These are phyloP conservation scores for Drosophila ustulata DNA, from an alignment of 2,888 invertebrate species.

Conservation along the genomic window DNA sequence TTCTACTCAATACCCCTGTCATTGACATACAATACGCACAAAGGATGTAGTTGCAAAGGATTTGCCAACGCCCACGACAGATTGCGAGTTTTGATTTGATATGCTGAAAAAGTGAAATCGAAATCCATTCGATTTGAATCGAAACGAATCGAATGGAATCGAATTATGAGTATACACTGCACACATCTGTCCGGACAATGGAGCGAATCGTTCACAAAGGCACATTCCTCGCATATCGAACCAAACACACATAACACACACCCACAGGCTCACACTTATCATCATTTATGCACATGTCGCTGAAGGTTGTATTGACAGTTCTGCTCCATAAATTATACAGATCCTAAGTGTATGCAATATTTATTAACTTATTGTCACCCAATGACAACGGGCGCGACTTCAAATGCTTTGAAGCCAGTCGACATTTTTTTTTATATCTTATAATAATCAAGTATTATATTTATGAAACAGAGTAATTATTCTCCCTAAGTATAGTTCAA, in stretches of 20 bases:
- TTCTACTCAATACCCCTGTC: conserved; percentile 26
- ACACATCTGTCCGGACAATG: conserved; percentile 28
- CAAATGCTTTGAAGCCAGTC: conserved; percentile 9
- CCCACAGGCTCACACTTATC: conserved; percentile 3
- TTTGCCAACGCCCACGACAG: conserved; percentile 28
- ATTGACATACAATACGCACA: conserved; percentile 49
- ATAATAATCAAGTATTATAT: not conserved
- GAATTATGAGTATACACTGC: conserved; percentile 44
- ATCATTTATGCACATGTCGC: conserved; percentile 28
- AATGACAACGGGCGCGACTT: conserved; percentile 7
- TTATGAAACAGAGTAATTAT: not conserved
- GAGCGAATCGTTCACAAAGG: conserved; percentile 4
- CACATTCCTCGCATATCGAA: conserved; percentile 31
- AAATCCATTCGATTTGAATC: conserved; percentile 45
- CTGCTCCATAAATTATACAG: conserved; percentile 67
- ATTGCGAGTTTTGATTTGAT: conserved; percentile 59
- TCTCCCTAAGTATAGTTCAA: not conserved
- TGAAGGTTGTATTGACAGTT: conserved; percentile 42
- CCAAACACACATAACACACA: not conserved
- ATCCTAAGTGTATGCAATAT: conserved; percentile 41
- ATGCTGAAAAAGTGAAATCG: conserved; percentile 47
- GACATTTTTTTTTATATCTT: not conserved
- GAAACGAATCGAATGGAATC: conserved; percentile 29
- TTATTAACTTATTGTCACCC: conserved; percentile 38
- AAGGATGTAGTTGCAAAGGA: conserved; percentile 40